phyloP scores from a whole-genome alignment of 2,797 vertebrate genomes.

The Pseudopleuronectes americanus region DNA sequence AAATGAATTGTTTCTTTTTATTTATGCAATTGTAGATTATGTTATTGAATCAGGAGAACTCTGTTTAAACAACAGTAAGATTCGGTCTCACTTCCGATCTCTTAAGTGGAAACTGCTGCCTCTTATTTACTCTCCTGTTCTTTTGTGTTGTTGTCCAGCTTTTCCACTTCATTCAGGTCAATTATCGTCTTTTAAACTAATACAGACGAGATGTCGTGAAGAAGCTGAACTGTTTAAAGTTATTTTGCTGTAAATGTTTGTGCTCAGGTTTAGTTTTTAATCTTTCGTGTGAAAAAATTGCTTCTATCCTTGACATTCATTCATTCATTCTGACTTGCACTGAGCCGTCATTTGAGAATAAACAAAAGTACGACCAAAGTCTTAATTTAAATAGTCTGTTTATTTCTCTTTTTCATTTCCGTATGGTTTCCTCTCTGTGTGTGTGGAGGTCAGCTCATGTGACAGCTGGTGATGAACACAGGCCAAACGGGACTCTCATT shows the following conservation, averaged over 20 bases:
- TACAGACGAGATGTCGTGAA: too few relatives aligned
- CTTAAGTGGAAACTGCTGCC: too few relatives aligned
- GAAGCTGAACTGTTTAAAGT: too few relatives aligned
- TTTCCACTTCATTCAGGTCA: background rate
- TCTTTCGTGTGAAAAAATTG: background rate
- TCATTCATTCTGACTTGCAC: constrained; percentile 27
- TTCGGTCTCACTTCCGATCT: too few relatives aligned
- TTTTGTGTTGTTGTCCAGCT: too few relatives aligned
- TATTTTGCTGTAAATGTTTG: background rate
- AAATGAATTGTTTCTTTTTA: background rate
- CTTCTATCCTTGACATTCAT: background rate
- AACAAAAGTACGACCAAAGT: background rate
- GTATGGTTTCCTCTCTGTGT: background rate
- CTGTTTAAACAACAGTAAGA: too few relatives aligned
- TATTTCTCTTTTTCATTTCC: background rate
- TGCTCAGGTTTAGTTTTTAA: background rate
- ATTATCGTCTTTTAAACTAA: too few relatives aligned
- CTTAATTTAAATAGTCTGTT: background rate
- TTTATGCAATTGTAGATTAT: constrained; percentile 10
- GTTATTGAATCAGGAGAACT: too few relatives aligned
- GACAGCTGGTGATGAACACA: background rate
- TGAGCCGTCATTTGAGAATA: background rate
- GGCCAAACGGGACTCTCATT: background rate
- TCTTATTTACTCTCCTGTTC: too few relatives aligned
- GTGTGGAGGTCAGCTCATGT: constrained; percentile 1